These are phyloP conservation scores for Netelia fuscicornis DNA, from an alignment of 2,888 invertebrate genomes.

Conservation along the genomic window DNA sequence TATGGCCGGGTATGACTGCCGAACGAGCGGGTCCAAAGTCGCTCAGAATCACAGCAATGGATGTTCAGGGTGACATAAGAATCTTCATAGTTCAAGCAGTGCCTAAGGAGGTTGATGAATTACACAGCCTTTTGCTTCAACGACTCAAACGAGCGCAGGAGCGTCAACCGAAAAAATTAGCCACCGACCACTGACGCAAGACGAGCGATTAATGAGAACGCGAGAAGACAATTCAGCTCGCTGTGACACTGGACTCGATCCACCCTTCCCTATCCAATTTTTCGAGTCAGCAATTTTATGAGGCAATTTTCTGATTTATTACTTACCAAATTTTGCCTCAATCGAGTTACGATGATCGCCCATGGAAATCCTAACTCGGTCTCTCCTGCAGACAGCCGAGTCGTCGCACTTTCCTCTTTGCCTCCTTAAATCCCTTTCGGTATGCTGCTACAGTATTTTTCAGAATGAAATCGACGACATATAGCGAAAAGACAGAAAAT, in stretches of 20 bases:
- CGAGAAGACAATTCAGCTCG: constrained; percentile 34
- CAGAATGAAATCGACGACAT: constrained; percentile 40
- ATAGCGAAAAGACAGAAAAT: constrained; percentile 28
- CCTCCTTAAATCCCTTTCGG: constrained; percentile 25
- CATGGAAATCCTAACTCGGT: neutral
- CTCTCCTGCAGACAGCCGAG: neutral
- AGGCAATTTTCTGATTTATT: neutral
- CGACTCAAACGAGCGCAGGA: constrained; percentile 86
- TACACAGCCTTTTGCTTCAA: constrained; percentile 88
- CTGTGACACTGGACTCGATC: constrained; percentile 19
- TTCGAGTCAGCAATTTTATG: neutral
- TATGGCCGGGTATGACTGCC: constrained; percentile 96
- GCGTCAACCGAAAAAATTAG: constrained; percentile 82
- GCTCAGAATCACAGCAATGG: constrained; percentile 94
- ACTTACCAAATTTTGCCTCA: constrained; percentile 3
- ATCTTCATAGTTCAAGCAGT: constrained; percentile 92
- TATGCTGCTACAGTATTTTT: constrained; percentile 63
- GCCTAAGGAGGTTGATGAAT: constrained; percentile 89
- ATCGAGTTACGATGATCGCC: neutral
- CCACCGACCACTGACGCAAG: constrained; percentile 81
- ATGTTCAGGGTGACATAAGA: constrained; percentile 92
- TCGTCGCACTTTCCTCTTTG: constrained; percentile 1
- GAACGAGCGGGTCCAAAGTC: constrained; percentile 95
- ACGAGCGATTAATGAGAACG: constrained; percentile 45
- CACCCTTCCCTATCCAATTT: neutral